Conservation (phyloP, 2,888 invertebrate species). For the Podabrus alpinus region DNA sequence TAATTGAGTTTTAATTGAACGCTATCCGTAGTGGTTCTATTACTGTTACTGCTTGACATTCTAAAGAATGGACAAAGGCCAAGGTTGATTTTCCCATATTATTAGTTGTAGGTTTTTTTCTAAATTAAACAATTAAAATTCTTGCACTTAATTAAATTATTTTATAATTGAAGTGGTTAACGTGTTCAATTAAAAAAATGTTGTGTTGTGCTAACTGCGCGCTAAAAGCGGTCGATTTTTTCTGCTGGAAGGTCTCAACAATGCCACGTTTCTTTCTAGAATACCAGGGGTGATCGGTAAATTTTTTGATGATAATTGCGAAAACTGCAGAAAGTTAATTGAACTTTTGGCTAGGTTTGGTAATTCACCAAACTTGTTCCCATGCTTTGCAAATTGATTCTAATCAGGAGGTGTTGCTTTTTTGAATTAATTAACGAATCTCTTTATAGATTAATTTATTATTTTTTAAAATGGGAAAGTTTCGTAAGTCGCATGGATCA, state of each 20-base stretch:
- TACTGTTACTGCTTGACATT: conserved; percentile 23
- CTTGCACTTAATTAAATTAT: conserved; percentile 19
- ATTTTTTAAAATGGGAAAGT: not conserved
- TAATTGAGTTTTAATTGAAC: conserved; percentile 23
- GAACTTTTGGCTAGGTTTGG: not conserved
- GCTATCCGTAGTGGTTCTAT: conserved; percentile 8
- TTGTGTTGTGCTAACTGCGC: not conserved
- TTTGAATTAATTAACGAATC: not conserved
- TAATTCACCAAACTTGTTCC: not conserved
- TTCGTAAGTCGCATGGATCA: not conserved
- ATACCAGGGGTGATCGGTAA: not conserved
- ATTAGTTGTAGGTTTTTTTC: not conserved
- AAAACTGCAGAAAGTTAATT: not conserved
- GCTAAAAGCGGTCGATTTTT: not conserved
- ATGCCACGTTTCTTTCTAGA: not conserved
- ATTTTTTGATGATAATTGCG: not conserved
- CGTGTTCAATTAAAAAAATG: not conserved
- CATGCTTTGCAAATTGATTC: not conserved
- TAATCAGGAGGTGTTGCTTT: not conserved
- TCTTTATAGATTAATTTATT: not conserved
- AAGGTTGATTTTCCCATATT: conserved; percentile 15
- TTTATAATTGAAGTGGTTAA: conserved; percentile 9
- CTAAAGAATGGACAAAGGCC: conserved; percentile 27
- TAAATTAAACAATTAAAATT: conserved; percentile 19
- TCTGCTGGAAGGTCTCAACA: not conserved